A percentile compares a stretch with the other conserved stretches of the same genome.
phyloP scores from a whole-genome alignment of 2,797 vertebrate species.

The Odontamblyopus lacepedii region DNA sequence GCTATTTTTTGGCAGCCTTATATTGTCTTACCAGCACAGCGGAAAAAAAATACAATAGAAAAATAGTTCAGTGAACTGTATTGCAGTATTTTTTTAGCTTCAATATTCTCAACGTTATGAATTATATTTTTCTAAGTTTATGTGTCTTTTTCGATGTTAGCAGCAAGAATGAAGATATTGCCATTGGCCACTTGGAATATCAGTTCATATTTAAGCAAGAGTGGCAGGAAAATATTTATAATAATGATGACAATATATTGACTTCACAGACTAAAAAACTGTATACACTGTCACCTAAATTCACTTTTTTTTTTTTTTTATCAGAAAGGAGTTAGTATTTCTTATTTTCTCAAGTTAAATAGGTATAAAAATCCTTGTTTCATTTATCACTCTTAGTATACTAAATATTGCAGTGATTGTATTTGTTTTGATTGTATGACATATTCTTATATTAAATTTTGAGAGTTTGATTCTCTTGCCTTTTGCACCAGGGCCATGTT shows the following conservation, averaged over 20 bases:
- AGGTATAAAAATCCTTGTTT: neutral
- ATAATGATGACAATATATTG: neutral
- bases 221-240: neutral
- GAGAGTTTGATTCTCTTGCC: neutral
- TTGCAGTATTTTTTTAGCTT: neutral
- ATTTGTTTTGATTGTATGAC: neutral
- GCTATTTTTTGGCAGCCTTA: too few species aligned
- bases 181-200: neutral
- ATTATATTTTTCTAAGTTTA: neutral
- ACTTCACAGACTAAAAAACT: neutral
- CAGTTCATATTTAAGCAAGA: neutral
- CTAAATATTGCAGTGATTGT: neutral
- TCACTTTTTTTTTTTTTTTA: too few species aligned
- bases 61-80: neutral
- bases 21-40: constrained; percentile 17
- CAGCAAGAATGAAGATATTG: neutral
- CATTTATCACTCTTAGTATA: neutral
- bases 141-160: neutral
- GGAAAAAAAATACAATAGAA: too few species aligned
- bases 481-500: constrained; percentile 2
- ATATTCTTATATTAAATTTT: constrained; percentile 3
- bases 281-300: too few species aligned
- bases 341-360: neutral
- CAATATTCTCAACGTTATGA: neutral
- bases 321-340: neutral